These are phyloP conservation scores for Venustaconcha ellipsiformis DNA, from an alignment of 1,140 invertebrate genomes.

Conservation along the genomic window DNA sequence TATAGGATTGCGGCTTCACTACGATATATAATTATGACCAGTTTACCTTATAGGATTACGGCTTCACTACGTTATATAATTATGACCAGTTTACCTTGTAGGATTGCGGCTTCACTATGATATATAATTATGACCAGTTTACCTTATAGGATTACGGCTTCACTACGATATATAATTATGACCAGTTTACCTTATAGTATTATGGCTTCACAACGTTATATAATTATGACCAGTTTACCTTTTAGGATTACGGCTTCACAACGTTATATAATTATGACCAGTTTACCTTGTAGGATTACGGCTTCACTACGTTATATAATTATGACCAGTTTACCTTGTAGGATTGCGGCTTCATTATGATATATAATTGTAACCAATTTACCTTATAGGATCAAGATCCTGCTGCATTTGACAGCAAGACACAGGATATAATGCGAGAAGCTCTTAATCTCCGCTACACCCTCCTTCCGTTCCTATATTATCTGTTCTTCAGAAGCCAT, in stretches of 20 bases:
- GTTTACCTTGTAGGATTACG: too few relatives aligned
- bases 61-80: neutral
- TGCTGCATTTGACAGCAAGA: constrained; percentile 35
- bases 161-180: too few relatives aligned
- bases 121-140: neutral
- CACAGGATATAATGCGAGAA: constrained; percentile 68
- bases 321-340: neutral
- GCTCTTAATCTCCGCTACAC: constrained; percentile 79
- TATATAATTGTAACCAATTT: neutral
- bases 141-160: constrained; percentile 38
- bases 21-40: neutral
- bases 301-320: neutral
- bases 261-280: too few relatives aligned
- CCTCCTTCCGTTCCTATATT: constrained; percentile 86
- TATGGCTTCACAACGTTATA: neutral
- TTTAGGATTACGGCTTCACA: constrained; percentile 38
- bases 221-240: neutral
- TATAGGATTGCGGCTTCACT: constrained; percentile 1
- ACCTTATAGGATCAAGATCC: constrained; percentile 63
- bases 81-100: constrained; percentile 16
- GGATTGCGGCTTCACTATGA: constrained; percentile 21
- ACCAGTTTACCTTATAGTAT: constrained; percentile 36
- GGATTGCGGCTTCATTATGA: neutral
- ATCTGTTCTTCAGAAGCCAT: constrained; percentile 82
- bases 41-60: neutral